Conservation (phyloP, 2,888 invertebrate species). For the Calameuta pallipes region DNA sequence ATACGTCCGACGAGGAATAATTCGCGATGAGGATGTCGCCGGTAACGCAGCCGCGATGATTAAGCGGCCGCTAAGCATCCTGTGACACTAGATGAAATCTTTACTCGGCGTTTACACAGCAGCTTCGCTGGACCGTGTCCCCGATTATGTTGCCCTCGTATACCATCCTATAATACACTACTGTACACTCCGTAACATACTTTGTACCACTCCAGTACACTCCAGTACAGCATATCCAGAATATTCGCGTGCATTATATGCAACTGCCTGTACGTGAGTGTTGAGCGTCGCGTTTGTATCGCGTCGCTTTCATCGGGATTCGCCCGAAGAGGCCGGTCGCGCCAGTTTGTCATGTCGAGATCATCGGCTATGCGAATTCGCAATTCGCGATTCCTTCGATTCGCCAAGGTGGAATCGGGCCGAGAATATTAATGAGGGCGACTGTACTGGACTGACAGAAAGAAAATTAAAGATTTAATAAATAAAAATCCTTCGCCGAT, state of each 20-base stretch:
- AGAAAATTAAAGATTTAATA: too few species aligned
- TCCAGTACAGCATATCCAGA: background rate
- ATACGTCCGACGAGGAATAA: slow-evolving; percentile 2
- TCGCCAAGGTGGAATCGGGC: background rate
- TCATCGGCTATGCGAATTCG: background rate
- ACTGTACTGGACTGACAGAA: background rate
- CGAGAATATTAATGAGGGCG: background rate
- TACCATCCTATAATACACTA: background rate
- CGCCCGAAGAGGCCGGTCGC: background rate
- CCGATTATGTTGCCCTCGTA: slow-evolving; percentile 5
- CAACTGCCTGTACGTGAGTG: background rate
- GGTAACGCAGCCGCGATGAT: background rate
- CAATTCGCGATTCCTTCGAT: background rate
- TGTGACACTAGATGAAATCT: slow-evolving; percentile 1
- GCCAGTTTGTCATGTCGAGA: slow-evolving; percentile 4
- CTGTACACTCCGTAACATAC: background rate
- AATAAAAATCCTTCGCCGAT: too few species aligned
- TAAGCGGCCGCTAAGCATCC: background rate
- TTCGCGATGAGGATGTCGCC: background rate
- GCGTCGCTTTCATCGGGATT: background rate
- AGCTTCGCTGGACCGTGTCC: background rate
- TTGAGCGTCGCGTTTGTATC: background rate
- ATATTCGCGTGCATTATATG: background rate
- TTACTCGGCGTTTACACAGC: slow-evolving; percentile 2
- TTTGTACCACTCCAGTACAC: background rate